Evolutionary conservation across 2,888 invertebrate genomes (phyloP).

Genomic region (Eilema sororculum): DNA sequence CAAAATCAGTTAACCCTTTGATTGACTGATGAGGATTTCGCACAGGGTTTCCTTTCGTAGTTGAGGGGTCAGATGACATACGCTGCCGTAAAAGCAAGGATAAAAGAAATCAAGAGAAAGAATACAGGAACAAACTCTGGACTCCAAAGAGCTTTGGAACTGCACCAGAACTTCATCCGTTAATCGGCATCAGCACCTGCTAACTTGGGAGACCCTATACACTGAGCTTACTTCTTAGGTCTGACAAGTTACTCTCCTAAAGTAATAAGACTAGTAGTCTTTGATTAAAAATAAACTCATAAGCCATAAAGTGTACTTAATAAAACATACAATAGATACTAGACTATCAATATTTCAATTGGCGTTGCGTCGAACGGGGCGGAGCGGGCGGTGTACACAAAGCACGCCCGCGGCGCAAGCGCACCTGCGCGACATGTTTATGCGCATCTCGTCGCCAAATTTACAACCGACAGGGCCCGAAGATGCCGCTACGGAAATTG

Average conservation of each 20-base stretch:
- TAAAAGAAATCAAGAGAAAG: no score
- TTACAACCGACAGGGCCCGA: constrained; percentile 65
- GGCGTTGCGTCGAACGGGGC: constrained; percentile 20
- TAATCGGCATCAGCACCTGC: no score
- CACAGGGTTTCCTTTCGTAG: no score
- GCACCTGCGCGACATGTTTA: constrained; percentile 79
- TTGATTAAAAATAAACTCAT: not conserved
- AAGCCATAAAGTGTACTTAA: not conserved
- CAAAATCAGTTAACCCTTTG: no score
- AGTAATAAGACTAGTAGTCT: not conserved
- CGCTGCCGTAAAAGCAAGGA: no score
- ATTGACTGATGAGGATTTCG: no score
- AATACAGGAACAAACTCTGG: no score
- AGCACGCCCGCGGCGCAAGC: constrained; percentile 65
- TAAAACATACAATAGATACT: constrained; percentile 13
- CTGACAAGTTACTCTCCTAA: not conserved
- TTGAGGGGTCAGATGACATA: no score
- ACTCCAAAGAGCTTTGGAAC: not conserved
- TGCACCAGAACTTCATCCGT: no score
- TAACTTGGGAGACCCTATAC: not conserved
- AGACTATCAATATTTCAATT: constrained; percentile 29
- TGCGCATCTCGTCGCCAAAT: constrained; percentile 75
- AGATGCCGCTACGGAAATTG: constrained; percentile 70
- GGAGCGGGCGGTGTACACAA: constrained; percentile 58
- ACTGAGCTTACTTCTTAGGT: not conserved